Evolutionary conservation across 2,797 vertebrate genomes (phyloP), one percentile per base, ranked within the genome.

Genomic region (Distichodus sexfasciatus): DNA sequence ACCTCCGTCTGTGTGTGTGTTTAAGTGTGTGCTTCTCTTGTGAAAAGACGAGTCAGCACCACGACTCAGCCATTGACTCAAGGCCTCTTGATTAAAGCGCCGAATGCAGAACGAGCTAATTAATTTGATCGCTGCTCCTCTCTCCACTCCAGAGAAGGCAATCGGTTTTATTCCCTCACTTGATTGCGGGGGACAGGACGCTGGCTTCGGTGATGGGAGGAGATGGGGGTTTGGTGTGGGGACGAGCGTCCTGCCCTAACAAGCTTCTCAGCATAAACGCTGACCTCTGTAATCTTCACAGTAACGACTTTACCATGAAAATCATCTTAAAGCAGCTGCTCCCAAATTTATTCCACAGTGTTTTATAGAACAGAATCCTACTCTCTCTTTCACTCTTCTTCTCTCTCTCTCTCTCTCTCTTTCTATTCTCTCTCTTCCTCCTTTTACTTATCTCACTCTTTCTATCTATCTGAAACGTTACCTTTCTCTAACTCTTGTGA

Each of bases 121-220:
- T 75, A 78, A 75, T 75, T 69, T 78, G 66, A 71, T 65, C 68
- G 70, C 58, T 50, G 51, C 76, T 74, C 72, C 58, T 71, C 71
- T 64, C 46, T 60, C 40, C 65, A 68, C 69, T 71, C 64, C 43
- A 66, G 55, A 71, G 48, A 51, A 6, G 8, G n/a, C 26, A 51
- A 51, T 51, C 31, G 14, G 28, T 24, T 28, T 51, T 29, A 31
- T 51, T 51, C 48, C 48, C 48, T 17, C 14, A 51, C n/a, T n/a
- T n/a, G n/a, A n/a, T n/a, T n/a, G n/a, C n/a, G n/a, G n/a, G n/a
- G n/a, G n/a, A n/a, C n/a, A n/a, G n/a, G n/a, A n/a, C n/a, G n/a
- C n/a, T n/a, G n/a, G n/a, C n/a, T n/a, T n/a, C n/a, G n/a, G n/a
- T n/a, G n/a, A n/a, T n/a, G n/a, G n/a, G n/a, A n/a, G n/a, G n/a